Evolutionary conservation across 2,797 vertebrate genomes (phyloP).

Genomic region (Micropoecilia bifurca): DNA sequence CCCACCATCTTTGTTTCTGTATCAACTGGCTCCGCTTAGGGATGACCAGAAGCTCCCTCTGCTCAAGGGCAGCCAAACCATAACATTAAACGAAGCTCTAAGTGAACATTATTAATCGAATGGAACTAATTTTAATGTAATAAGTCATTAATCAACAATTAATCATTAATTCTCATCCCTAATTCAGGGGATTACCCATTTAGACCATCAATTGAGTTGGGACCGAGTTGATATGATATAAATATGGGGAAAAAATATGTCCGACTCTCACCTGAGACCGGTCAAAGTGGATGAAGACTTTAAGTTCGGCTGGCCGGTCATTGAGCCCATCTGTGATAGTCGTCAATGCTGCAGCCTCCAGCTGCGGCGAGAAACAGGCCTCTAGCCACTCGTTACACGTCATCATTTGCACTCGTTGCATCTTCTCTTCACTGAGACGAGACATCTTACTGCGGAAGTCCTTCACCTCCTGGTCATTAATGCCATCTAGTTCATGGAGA

Average conservation of each 20-base stretch:
- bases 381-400: constrained; percentile 93
- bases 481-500: constrained; percentile 94
- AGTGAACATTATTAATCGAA: too few species aligned
- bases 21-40: too few species aligned
- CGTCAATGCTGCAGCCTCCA: constrained; percentile 75
- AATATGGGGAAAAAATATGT: neutral
- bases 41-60: too few species aligned
- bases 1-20: too few species aligned
- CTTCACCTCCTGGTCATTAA: constrained; percentile 95
- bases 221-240: neutral
- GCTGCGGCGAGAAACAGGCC: constrained; percentile 90
- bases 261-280: constrained; percentile 88
- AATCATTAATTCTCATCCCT: neutral
- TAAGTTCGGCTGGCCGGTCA: constrained; percentile 87
- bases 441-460: constrained; percentile 96
- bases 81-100: too few species aligned
- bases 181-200: neutral
- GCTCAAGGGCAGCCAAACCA: too few species aligned
- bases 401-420: constrained; percentile 88
- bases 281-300: constrained; percentile 94
- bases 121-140: too few species aligned
- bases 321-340: constrained; percentile 79
- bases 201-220: neutral
- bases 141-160: too few species aligned
- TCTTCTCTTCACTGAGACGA: constrained; percentile 91